Conservation (phyloP, 2,113 vertebrate species). For the Otus sunia region DNA sequence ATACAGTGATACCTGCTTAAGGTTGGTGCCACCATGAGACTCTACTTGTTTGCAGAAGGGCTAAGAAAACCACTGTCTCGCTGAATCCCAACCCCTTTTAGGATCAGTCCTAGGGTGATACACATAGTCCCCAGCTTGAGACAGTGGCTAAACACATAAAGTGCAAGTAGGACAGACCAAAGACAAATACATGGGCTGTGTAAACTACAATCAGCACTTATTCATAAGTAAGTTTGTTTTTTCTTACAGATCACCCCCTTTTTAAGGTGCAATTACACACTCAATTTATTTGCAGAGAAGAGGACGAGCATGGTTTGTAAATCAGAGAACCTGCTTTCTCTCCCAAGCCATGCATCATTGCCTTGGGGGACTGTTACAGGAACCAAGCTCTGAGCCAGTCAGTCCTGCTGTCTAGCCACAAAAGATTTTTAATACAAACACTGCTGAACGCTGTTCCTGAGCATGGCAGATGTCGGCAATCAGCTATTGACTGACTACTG, state of each 20-base stretch:
- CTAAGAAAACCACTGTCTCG: background rate
- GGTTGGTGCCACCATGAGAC: background rate
- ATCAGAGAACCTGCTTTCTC: slow-evolving; percentile 66
- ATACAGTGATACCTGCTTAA: background rate
- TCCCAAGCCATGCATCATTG: slow-evolving; percentile 39
- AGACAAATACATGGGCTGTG: background rate
- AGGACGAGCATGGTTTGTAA: slow-evolving; percentile 46
- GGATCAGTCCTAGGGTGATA: background rate
- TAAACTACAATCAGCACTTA: background rate
- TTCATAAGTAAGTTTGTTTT: background rate
- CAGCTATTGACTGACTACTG: background rate
- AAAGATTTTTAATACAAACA: slow-evolving; percentile 57
- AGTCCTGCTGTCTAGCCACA: slow-evolving; percentile 49
- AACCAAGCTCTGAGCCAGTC: slow-evolving; percentile 18
- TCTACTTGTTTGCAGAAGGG: background rate
- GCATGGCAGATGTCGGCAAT: slow-evolving; percentile 39
- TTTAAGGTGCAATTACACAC: slow-evolving; percentile 1
- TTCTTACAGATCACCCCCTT: background rate
- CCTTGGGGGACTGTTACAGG: slow-evolving; percentile 55
- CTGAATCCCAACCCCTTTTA: background rate
- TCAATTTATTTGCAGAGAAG: background rate
- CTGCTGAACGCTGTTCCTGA: background rate
- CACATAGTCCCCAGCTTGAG: background rate
- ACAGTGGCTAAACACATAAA: background rate
- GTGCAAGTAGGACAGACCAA: background rate